Evolutionary conservation across 1,140 invertebrate genomes (phyloP).

Genomic region (Drosophila nebulosa): DNA sequence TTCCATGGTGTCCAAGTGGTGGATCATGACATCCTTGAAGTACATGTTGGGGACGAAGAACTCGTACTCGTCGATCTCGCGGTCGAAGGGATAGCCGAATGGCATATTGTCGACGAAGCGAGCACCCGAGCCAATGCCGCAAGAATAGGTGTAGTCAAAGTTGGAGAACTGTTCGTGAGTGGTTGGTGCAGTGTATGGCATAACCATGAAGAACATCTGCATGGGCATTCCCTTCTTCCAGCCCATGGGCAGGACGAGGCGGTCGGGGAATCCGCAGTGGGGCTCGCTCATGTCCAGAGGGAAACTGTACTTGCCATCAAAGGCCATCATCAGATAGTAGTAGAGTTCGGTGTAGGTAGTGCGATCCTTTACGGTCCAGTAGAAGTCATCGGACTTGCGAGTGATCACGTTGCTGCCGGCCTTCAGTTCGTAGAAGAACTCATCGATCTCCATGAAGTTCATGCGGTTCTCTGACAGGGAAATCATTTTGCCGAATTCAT

Average conservation of each 20-base stretch:
- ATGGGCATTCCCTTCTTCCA: constrained; percentile 83
- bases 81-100: constrained; percentile 82
- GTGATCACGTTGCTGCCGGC: constrained; percentile 81
- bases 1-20: constrained; percentile 59
- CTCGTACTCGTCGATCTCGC: constrained; percentile 78
- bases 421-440: constrained; percentile 81
- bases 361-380: constrained; percentile 79
- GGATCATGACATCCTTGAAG: constrained; percentile 78
- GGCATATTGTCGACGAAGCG: constrained; percentile 62
- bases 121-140: constrained; percentile 68
- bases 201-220: constrained; percentile 83
- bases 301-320: constrained; percentile 74
- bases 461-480: constrained; percentile 82
- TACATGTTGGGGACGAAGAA: constrained; percentile 80
- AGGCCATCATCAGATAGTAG: constrained; percentile 77
- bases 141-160: constrained; percentile 63
- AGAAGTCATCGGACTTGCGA: constrained; percentile 81
- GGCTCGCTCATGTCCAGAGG: constrained; percentile 66
- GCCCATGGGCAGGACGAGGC: constrained; percentile 83
- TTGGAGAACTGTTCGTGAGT: constrained; percentile 59
- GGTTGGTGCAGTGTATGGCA: constrained; percentile 63
- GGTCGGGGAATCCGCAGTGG: constrained; percentile 75
- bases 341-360: constrained; percentile 80
- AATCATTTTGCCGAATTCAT: constrained; percentile 82
- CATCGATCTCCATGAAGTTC: constrained; percentile 83